A percentile compares a stretch with the other conserved stretches of the same genome.
phyloP scores from a whole-genome alignment of 2,113 vertebrate species.

The Dinomys branickii region DNA sequence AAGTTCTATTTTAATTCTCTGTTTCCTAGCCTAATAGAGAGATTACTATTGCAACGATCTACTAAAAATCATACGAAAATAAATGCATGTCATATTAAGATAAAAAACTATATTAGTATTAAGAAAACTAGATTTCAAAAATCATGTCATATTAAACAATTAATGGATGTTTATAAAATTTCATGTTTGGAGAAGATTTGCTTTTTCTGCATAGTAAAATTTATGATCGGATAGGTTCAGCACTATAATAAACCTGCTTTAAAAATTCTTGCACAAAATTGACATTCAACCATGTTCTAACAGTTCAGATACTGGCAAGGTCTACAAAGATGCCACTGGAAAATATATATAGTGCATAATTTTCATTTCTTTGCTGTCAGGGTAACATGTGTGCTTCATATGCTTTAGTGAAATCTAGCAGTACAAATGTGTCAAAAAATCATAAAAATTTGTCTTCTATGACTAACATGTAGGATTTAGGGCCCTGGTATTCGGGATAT shows the following conservation, averaged over 20 bases:
- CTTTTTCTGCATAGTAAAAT: slow-evolving; percentile 73
- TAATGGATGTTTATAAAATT: slow-evolving; percentile 74
- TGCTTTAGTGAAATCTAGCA: slow-evolving; percentile 80
- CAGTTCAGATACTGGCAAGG: slow-evolving; percentile 78
- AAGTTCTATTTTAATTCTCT: neutral
- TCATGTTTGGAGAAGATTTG: slow-evolving; percentile 68
- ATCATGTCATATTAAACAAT: slow-evolving; percentile 50
- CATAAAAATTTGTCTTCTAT: slow-evolving; percentile 79
- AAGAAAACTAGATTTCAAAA: slow-evolving; percentile 58
- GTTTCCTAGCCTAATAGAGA: neutral
- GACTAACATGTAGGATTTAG: slow-evolving; percentile 78
- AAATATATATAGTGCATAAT: slow-evolving; percentile 78
- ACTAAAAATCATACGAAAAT: slow-evolving; percentile 10
- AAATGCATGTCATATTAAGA: neutral
- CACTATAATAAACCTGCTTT: slow-evolving; percentile 72
- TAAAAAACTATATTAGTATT: neutral
- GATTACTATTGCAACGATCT: slow-evolving; percentile 6
- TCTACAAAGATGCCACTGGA: slow-evolving; percentile 77
- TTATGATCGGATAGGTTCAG: slow-evolving; percentile 67
- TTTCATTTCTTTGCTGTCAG: slow-evolving; percentile 81
- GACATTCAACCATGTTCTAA: slow-evolving; percentile 79
- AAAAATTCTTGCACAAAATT: slow-evolving; percentile 73
- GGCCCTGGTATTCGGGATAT: slow-evolving; percentile 62
- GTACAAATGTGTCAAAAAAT: slow-evolving; percentile 81
- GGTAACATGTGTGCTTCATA: slow-evolving; percentile 79